Evolutionary conservation across 1,140 invertebrate species (phyloP).

Genomic region (Nephotettix cincticeps): DNA sequence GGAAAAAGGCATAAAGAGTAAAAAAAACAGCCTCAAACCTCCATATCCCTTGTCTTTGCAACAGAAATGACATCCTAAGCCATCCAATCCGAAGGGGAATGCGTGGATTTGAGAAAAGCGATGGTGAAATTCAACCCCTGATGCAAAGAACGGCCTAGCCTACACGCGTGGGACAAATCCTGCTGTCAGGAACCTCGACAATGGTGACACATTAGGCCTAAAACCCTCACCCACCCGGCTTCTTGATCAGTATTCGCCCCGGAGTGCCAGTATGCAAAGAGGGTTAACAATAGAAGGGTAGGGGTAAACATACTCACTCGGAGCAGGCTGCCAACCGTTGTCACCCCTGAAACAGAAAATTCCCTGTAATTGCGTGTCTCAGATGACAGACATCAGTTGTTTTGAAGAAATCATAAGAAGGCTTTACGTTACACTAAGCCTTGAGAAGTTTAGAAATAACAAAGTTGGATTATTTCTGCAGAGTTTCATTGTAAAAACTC

Average conservation of each 20-base stretch:
- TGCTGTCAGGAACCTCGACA: not conserved
- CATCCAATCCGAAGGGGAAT: not conserved
- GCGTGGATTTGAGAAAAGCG: not conserved
- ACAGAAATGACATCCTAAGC: too few species aligned
- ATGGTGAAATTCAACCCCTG: not conserved
- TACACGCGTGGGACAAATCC: not conserved
- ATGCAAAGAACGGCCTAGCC: not conserved
- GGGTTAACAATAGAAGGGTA: slow-evolving; percentile 13
- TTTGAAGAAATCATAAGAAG: too few species aligned
- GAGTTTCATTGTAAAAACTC: too few species aligned
- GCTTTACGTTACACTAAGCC: too few species aligned
- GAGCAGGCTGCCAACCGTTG: not conserved
- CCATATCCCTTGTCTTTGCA: too few species aligned
- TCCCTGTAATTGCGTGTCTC: slow-evolving; percentile 11
- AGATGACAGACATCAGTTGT: not conserved
- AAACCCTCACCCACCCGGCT: not conserved
- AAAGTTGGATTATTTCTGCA: too few species aligned
- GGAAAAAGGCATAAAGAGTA: too few species aligned
- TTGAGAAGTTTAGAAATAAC: too few species aligned
- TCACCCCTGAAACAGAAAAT: slow-evolving; percentile 7
- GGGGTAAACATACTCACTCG: slow-evolving; percentile 14
- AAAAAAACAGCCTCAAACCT: too few species aligned
- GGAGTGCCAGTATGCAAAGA: slow-evolving; percentile 4
- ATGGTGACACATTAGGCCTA: slow-evolving; percentile 1
- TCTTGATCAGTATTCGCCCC: slow-evolving; percentile 6